Evolutionary conservation across 2,113 vertebrate species (phyloP).

Genomic region (Acrocephalus kingi): DNA sequence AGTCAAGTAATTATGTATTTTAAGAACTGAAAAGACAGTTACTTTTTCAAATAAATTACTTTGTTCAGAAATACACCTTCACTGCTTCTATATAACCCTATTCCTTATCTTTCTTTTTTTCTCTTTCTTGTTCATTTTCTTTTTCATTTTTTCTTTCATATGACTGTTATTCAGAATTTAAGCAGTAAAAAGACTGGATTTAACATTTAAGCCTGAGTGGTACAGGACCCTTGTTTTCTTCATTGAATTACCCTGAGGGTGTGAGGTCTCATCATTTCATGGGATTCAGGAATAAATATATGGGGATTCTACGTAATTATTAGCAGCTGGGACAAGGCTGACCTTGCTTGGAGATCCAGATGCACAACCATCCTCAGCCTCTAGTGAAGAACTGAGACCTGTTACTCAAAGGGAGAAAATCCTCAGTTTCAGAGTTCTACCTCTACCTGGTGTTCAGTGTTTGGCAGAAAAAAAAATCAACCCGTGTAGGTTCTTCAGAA

Average conservation of each 20-base stretch:
- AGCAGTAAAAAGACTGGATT: background rate
- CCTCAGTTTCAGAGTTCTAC: background rate
- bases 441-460: background rate
- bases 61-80: background rate
- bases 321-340: background rate
- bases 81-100: background rate
- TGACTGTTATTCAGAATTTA: background rate
- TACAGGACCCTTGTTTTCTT: background rate
- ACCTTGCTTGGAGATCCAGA: background rate
- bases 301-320: background rate
- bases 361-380: background rate
- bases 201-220: background rate
- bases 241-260: background rate
- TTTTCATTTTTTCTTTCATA: background rate
- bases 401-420: background rate
- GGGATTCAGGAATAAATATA: background rate
- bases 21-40: background rate
- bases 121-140: background rate
- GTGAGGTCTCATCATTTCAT: background rate
- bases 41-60: background rate
- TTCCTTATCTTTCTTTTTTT: background rate
- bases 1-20: background rate
- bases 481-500: background rate
- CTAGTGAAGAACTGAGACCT: background rate
- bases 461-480: background rate